Base-by-base conservation (phyloP, 2,797 vertebrate genomes). In the Poecilia picta region DNA sequence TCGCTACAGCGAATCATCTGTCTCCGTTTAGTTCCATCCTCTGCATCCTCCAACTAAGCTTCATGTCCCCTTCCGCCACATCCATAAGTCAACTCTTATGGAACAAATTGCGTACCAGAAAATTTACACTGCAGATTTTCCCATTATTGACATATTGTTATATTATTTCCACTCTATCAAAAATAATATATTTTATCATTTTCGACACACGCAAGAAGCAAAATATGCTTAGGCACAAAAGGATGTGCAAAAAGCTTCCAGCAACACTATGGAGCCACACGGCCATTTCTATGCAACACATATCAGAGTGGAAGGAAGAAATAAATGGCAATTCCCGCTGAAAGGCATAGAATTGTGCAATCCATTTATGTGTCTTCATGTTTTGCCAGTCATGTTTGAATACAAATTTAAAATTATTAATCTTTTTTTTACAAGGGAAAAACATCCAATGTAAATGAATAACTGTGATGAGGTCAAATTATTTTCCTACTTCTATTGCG, bases 381-480 rank as follows among this genome's bases (percentile, higher is more conserved):
- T 72, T 81, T 77, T 83, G 66, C 36, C 51, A 46, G 73, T 74
- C 53, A 87, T 77, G 20, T 23, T 8, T 23, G n/a, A 72, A 31
- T 10, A 53, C 73, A 41, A 82, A 31, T 7, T 28, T 36, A 31
- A 74, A 82, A 51, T 25, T 43, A 70, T 45, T 12, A 70, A 15
- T 70, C 15, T 3, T 25, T 2, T 8, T 1, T 36, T n/a, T 70
- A 45, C 4, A 13, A 4, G 5, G 12, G 2, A 70, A 45, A 16
- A 70, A 25, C 20, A 25, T 68, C 20, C 1, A 68, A 11, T 10
- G 1, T 1, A 66, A 39, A 66, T 33, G 8, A 62, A 33, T 33
- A 64, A 10, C 31, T 64, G 5, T 59, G 25, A 62, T 10, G 33
- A 20, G 8, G 15, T 66, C 0, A 39, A 66, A 66, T 36, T 39